phyloP scores from a whole-genome alignment of 2,888 invertebrate genomes.

The Sphecodes monilicornis region DNA sequence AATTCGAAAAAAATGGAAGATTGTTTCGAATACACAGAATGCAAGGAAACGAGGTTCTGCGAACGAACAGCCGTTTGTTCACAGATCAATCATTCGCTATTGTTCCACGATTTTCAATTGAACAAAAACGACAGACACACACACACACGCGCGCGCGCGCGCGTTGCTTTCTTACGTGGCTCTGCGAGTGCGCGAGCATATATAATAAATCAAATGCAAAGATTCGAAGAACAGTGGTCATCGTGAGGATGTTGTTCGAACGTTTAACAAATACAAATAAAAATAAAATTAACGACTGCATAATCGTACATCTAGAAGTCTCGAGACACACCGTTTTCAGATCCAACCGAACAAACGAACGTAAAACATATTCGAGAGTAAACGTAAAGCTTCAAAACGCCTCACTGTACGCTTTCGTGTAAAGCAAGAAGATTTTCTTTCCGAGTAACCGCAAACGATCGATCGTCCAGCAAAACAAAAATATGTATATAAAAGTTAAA shows the following conservation, averaged over 20 bases:
- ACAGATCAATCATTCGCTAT: conserved; percentile 40
- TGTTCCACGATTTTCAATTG: conserved; percentile 45
- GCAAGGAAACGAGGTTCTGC: conserved; percentile 10
- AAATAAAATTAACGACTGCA: background rate
- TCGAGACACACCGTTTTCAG: conserved; percentile 60
- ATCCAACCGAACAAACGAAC: conserved; percentile 66
- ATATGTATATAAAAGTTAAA: conserved; percentile 33
- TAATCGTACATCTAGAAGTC: conserved; percentile 20
- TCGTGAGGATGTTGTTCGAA: conserved; percentile 35
- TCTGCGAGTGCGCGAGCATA: background rate
- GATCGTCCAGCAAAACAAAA: conserved; percentile 68
- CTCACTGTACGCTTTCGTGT: conserved; percentile 73
- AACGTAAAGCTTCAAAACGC: conserved; percentile 60
- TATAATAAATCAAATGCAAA: background rate
- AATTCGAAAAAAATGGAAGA: conserved; percentile 40
- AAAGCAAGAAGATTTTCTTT: conserved; percentile 75
- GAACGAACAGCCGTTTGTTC: conserved; percentile 42
- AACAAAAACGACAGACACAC: background rate
- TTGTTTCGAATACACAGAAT: conserved; percentile 29
- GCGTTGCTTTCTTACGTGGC: background rate
- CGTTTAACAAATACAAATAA: conserved; percentile 33
- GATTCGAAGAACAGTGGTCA: conserved; percentile 7
- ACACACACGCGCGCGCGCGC: background rate
- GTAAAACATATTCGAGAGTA: conserved; percentile 55
- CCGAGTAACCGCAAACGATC: conserved; percentile 61